phyloP scores from a whole-genome alignment of 2,888 invertebrate genomes.

The Acanthopleura granulata region DNA sequence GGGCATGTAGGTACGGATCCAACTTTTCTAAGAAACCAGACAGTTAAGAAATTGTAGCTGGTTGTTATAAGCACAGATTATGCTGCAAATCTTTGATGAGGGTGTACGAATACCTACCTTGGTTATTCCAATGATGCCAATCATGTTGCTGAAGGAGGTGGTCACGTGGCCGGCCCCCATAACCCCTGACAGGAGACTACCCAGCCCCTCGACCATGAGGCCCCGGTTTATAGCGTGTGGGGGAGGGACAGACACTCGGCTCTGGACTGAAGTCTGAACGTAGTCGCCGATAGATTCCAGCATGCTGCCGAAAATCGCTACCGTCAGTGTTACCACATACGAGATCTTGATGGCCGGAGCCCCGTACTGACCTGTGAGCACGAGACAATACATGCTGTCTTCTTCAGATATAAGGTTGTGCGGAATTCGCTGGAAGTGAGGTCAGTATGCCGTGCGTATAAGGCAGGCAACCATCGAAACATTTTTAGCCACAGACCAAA shows the following conservation, averaged over 20 bases:
- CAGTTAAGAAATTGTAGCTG: too few relatives aligned
- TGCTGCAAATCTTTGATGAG: too few relatives aligned
- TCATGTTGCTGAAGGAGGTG: constrained; percentile 11
- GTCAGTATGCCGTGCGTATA: too few relatives aligned
- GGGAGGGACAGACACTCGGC: neutral
- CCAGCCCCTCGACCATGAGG: constrained; percentile 1
- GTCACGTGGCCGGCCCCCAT: constrained; percentile 8
- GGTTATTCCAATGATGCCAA: constrained; percentile 11
- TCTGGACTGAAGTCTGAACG: neutral
- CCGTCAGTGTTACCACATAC: neutral
- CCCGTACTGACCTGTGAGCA: constrained; percentile 22
- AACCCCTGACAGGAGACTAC: neutral
- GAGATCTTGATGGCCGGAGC: neutral
- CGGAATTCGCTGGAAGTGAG: too few relatives aligned
- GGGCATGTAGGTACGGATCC: too few relatives aligned
- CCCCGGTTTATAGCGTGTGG: constrained; percentile 4
- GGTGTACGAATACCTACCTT: neutral
- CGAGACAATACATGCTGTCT: neutral
- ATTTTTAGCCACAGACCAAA: too few relatives aligned
- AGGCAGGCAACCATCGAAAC: too few relatives aligned
- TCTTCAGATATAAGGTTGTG: too few relatives aligned
- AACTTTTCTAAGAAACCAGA: too few relatives aligned
- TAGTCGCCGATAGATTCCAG: constrained; percentile 15
- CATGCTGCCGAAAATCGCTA: neutral
- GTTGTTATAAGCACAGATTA: too few relatives aligned